Evolutionary conservation across 1,140 invertebrate species (phyloP).

Genomic region (Monochamus saltuarius): DNA sequence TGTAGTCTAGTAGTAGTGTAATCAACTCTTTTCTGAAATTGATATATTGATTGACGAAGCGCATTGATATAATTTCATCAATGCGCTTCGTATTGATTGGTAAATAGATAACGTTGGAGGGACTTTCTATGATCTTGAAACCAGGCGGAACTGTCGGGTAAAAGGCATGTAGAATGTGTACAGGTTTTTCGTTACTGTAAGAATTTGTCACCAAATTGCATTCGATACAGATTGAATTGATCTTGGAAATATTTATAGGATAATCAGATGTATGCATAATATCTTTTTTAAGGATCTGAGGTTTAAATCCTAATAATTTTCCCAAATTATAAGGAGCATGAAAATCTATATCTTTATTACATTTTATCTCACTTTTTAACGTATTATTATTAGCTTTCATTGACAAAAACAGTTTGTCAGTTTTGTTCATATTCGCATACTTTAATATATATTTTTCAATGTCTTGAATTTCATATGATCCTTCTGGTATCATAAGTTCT

Average conservation of each 20-base stretch:
- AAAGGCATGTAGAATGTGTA: slow-evolving; percentile 46
- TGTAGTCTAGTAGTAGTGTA: neutral
- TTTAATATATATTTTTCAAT: neutral
- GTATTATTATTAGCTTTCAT: slow-evolving; percentile 36
- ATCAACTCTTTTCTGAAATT: slow-evolving; percentile 6
- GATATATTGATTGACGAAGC: neutral
- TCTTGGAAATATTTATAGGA: slow-evolving; percentile 32
- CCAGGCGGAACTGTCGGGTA: slow-evolving; percentile 34
- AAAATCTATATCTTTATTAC: slow-evolving; percentile 32
- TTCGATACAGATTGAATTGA: slow-evolving; percentile 32
- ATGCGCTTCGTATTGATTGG: slow-evolving; percentile 14
- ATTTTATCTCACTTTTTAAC: slow-evolving; percentile 27
- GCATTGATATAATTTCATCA: slow-evolving; percentile 8
- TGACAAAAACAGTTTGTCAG: slow-evolving; percentile 3
- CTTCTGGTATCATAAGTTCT: slow-evolving; percentile 1
- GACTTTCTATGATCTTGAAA: slow-evolving; percentile 42
- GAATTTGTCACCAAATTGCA: slow-evolving; percentile 38
- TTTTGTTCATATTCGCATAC: neutral
- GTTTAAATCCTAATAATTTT: slow-evolving; percentile 28
- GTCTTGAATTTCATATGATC: slow-evolving; percentile 9
- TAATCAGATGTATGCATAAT: slow-evolving; percentile 27
- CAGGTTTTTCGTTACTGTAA: slow-evolving; percentile 38
- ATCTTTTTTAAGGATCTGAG: slow-evolving; percentile 19
- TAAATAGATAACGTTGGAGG: slow-evolving; percentile 45
- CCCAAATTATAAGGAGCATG: slow-evolving; percentile 22